A percentile compares a stretch with the other conserved stretches of the same genome.
Conservation (phyloP, 2,113 vertebrate species). For the Numenius arquata region DNA sequence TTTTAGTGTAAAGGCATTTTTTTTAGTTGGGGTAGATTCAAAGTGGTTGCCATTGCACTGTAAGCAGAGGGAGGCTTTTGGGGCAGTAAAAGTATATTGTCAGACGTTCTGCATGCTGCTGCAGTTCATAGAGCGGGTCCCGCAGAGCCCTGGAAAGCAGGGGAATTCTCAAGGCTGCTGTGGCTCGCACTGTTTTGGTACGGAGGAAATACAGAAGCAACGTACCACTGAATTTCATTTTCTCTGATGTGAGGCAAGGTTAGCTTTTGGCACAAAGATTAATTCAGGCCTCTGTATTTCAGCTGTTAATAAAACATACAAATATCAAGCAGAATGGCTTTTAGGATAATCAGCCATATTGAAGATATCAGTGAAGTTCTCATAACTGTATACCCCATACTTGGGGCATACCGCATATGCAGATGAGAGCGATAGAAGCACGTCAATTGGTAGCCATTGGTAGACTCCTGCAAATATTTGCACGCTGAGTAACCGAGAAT, state of each 20-base stretch:
- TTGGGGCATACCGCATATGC: neutral
- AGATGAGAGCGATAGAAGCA: neutral
- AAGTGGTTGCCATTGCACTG: neutral
- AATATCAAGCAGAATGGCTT: neutral
- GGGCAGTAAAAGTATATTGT: neutral
- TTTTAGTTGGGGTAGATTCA: neutral
- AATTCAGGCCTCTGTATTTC: neutral
- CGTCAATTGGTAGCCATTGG: neutral
- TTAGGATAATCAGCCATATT: neutral
- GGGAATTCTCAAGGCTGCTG: neutral
- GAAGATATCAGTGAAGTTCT: neutral
- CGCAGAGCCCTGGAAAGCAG: neutral
- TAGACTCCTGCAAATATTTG: neutral
- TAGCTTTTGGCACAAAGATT: neutral
- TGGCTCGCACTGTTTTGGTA: neutral
- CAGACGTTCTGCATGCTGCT: neutral
- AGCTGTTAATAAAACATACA: neutral
- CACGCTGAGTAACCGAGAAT: neutral
- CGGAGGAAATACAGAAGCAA: neutral
- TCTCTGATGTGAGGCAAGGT: neutral
- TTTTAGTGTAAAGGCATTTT: neutral
- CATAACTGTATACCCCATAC: fast-evolving
- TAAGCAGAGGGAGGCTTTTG: neutral
- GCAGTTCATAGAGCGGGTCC: neutral
- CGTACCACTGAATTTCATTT: neutral